Percentiles rank a stretch among this genome's conserved stretches.
These are phyloP conservation scores for Cryptotermes secundus DNA, from an alignment of 1,140 invertebrate genomes.

Conservation along the genomic window DNA sequence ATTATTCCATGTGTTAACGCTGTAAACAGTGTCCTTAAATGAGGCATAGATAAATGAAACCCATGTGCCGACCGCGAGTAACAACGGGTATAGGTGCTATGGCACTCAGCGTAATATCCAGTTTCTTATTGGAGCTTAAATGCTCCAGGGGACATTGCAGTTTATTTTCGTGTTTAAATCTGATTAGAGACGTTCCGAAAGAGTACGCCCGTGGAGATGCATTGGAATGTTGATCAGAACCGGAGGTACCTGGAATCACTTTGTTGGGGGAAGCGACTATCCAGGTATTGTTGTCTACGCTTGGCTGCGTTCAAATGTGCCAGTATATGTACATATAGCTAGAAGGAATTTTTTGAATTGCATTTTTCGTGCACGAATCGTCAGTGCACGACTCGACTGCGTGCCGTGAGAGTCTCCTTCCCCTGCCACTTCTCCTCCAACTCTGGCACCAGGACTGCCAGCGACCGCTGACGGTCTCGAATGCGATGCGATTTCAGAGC, in stretches of 20 bases:
- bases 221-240: background rate
- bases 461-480: too few species aligned
- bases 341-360: constrained; percentile 22
- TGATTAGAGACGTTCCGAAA: background rate
- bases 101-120: too few species aligned
- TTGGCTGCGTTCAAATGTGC: constrained; percentile 12
- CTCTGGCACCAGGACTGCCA: too few species aligned
- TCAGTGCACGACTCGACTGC: constrained; percentile 20
- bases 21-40: too few species aligned
- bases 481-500: constrained; percentile 1
- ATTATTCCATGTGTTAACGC: too few species aligned
- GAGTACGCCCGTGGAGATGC: background rate
- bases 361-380: constrained; percentile 27
- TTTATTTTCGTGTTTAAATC: background rate
- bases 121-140: too few species aligned
- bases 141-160: too few species aligned
- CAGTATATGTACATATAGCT: background rate
- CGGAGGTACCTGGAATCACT: background rate
- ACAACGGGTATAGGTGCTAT: too few species aligned
- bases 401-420: background rate
- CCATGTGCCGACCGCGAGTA: too few species aligned
- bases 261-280: background rate
- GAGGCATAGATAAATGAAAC: too few species aligned
- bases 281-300: constrained; percentile 14
- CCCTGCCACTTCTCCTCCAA: too few species aligned